These are phyloP conservation scores for Pseudopodoces humilis DNA, from an alignment of 2,113 vertebrate species.

Conservation along the genomic window DNA sequence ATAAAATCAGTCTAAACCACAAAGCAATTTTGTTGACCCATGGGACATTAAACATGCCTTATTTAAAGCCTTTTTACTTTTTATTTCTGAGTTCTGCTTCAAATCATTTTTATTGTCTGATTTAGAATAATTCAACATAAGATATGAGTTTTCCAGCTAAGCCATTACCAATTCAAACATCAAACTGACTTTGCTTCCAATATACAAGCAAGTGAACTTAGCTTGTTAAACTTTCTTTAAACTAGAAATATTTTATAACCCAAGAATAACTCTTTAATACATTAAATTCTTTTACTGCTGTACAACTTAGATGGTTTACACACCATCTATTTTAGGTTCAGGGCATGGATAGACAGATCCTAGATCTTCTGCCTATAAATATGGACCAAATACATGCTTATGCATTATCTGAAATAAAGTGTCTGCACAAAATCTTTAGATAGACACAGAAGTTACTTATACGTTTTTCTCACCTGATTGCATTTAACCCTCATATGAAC, in stretches of 20 bases:
- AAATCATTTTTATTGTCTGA: conserved; percentile 54
- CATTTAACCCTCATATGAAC: not conserved
- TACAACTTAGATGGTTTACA: not conserved
- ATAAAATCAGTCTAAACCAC: conserved; percentile 54
- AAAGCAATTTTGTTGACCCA: conserved; percentile 66
- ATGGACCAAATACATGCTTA: not conserved
- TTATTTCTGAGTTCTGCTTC: conserved; percentile 29
- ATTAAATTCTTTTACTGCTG: not conserved
- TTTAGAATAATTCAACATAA: conserved; percentile 56
- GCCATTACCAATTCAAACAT: conserved; percentile 36
- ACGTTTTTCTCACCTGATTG: not conserved
- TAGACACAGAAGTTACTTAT: not conserved
- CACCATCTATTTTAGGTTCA: not conserved
- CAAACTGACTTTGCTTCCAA: conserved; percentile 10
- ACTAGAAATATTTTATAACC: not conserved
- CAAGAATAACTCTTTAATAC: not conserved
- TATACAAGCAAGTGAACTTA: not conserved
- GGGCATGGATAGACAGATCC: not conserved
- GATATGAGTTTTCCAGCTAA: conserved; percentile 27
- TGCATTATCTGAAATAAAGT: not conserved
- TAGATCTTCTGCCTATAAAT: not conserved
- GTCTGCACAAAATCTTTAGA: not conserved
- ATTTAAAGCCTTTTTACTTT: conserved; percentile 49
- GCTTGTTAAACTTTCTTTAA: conserved; percentile 7
- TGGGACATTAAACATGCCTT: conserved; percentile 48